Evolutionary conservation across 2,888 invertebrate genomes (phyloP).

Genomic region (Acrobeloides nanus): DNA sequence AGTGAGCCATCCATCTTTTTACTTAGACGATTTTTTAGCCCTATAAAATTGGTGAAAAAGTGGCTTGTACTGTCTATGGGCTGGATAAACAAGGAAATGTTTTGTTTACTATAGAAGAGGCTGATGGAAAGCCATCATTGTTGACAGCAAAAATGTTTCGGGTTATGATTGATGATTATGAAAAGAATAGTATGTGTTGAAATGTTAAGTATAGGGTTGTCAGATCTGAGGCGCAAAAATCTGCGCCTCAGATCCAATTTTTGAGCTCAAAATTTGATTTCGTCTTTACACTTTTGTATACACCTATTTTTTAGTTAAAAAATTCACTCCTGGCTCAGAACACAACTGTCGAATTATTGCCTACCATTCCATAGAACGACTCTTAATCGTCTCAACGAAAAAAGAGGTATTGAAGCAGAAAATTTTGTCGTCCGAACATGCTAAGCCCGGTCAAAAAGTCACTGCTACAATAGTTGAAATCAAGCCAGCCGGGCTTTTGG

Average conservation of each 20-base stretch:
- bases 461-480: slow-evolving; percentile 13
- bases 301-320: slow-evolving; percentile 19
- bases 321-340: slow-evolving; percentile 25
- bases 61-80: slow-evolving; percentile 33
- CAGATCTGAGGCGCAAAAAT: no score
- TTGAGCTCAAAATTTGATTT: no score
- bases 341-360: slow-evolving; percentile 38
- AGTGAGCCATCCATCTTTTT: neutral
- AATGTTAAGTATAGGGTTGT: neutral
- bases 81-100: slow-evolving; percentile 30
- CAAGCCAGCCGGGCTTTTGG: slow-evolving; percentile 17
- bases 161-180: slow-evolving; percentile 15
- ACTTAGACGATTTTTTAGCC: slow-evolving; percentile 10
- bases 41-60: slow-evolving; percentile 28
- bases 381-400: slow-evolving; percentile 34
- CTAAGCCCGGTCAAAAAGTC: slow-evolving; percentile 19
- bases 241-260: no score
- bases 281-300: no score
- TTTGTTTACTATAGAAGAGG: slow-evolving; percentile 24
- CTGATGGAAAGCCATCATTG: slow-evolving; percentile 16
- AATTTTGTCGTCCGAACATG: slow-evolving; percentile 16
- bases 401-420: slow-evolving; percentile 37
- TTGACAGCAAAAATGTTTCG: slow-evolving; percentile 21
- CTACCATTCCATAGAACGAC: slow-evolving; percentile 34
- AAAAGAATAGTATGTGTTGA: slow-evolving; percentile 12